Conservation (phyloP, 2,888 invertebrate species). For the Drosophila kuntzei region DNA sequence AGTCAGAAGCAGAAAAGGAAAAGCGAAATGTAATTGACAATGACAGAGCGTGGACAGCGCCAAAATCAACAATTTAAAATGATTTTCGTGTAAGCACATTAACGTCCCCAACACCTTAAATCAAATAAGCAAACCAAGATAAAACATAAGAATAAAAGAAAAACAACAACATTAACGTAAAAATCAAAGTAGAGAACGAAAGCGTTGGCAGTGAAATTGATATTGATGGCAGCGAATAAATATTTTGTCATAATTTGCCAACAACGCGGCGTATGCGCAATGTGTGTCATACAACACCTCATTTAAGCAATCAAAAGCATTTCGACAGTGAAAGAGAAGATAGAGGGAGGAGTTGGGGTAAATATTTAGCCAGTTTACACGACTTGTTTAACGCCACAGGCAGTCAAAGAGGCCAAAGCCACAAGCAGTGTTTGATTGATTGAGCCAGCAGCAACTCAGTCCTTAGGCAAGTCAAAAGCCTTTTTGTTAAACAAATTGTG, state of each 20-base stretch:
- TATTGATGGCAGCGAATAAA: conserved; percentile 62
- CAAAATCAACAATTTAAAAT: conserved; percentile 77
- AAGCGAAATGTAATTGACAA: conserved; percentile 69
- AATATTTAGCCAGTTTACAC: conserved; percentile 74
- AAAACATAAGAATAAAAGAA: background rate
- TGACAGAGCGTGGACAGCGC: conserved; percentile 67
- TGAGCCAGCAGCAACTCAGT: conserved; percentile 49
- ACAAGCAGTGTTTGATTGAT: conserved; percentile 75
- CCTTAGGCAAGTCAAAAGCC: conserved; percentile 69
- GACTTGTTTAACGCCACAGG: conserved; percentile 62
- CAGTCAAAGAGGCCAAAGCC: conserved; percentile 30
- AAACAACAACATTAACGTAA: conserved; percentile 3
- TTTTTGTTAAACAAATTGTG: conserved; percentile 79
- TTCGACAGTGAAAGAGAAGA: background rate
- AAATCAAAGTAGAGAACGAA: conserved; percentile 10
- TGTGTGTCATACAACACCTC: conserved; percentile 63
- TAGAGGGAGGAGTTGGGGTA: conserved; percentile 14
- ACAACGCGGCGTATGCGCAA: conserved; percentile 60
- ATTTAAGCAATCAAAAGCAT: conserved; percentile 66
- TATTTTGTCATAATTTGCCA: conserved; percentile 62
- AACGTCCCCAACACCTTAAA: conserved; percentile 32
- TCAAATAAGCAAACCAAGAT: conserved; percentile 41
- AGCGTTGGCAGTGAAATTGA: conserved; percentile 43
- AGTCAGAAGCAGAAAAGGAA: background rate
- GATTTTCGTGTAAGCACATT: conserved; percentile 77